A percentile compares a stretch with the other conserved stretches of the same genome.
These are phyloP conservation scores for Thinocorus orbignyianus DNA, from an alignment of 2,113 vertebrate genomes.

Conservation along the genomic window DNA sequence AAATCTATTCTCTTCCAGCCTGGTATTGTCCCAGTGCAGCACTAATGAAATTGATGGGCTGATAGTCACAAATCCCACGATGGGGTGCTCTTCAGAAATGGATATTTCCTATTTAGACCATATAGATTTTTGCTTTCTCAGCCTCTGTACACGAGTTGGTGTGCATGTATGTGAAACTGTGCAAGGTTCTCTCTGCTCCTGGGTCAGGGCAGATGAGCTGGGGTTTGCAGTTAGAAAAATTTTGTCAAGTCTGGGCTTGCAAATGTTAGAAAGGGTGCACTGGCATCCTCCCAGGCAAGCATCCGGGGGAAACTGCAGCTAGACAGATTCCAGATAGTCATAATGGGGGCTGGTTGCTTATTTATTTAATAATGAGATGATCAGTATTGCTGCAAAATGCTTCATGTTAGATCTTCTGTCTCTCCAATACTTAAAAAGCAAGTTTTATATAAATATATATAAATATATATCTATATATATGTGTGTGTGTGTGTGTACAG, in stretches of 20 bases:
- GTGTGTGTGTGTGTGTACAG: too few species aligned
- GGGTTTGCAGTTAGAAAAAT: neutral
- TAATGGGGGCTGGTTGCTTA: fast-evolving
- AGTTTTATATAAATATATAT: neutral
- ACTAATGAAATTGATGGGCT: neutral
- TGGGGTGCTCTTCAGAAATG: fast-evolving
- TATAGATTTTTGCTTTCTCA: neutral
- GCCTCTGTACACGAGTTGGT: neutral
- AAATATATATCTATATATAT: too few species aligned
- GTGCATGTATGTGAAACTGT: fast-evolving
- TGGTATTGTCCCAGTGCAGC: neutral
- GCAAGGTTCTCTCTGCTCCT: neutral
- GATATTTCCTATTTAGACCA: fast-evolving
- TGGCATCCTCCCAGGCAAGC: neutral
- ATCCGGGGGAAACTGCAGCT: neutral
- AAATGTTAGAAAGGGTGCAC: neutral
- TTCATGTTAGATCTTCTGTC: neutral
- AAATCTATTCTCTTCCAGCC: neutral
- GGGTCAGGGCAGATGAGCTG: neutral
- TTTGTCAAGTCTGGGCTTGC: neutral
- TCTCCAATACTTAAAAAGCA: neutral
- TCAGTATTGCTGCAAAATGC: neutral
- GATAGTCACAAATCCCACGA: neutral
- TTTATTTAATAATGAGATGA: neutral
- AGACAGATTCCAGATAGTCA: neutral